Conservation (phyloP, 2,888 invertebrate species). For the Chrysomela aeneicollis region DNA sequence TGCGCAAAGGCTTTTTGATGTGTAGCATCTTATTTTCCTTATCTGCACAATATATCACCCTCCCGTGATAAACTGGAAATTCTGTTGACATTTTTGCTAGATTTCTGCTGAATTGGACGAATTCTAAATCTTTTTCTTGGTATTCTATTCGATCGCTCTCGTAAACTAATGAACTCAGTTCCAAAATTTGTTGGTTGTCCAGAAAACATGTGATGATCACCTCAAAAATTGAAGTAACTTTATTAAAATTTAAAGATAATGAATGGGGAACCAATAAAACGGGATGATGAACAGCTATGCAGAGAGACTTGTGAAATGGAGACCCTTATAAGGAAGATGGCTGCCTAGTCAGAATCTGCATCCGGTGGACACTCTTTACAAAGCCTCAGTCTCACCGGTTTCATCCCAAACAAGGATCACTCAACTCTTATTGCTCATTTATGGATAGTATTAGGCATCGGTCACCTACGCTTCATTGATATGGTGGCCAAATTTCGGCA, state of each 20-base stretch:
- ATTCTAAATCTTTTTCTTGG: not conserved
- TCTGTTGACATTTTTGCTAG: too few species aligned
- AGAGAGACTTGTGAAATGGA: too few species aligned
- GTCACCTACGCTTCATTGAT: too few species aligned
- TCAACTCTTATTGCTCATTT: too few species aligned
- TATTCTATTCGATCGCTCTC: conserved; percentile 15
- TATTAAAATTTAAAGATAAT: not conserved
- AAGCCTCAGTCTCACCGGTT: too few species aligned
- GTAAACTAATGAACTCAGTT: conserved; percentile 39
- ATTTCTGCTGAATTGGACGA: not conserved
- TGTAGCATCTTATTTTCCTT: conserved; percentile 30
- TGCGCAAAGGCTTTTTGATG: conserved; percentile 34
- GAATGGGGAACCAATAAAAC: not conserved
- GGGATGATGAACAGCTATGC: too few species aligned
- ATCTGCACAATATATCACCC: conserved; percentile 25
- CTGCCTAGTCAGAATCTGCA: too few species aligned
- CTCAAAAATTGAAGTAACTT: conserved; percentile 25
- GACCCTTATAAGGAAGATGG: too few species aligned
- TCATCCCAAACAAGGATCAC: too few species aligned
- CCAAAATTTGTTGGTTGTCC: conserved; percentile 35
- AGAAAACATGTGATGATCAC: conserved; percentile 35
- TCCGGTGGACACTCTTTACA: too few species aligned
- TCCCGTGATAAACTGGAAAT: not conserved
- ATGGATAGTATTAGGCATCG: too few species aligned
- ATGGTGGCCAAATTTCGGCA: too few species aligned